Base-by-base conservation (phyloP, 2,888 invertebrate genomes). In the Alentia gelatinosa region DNA sequence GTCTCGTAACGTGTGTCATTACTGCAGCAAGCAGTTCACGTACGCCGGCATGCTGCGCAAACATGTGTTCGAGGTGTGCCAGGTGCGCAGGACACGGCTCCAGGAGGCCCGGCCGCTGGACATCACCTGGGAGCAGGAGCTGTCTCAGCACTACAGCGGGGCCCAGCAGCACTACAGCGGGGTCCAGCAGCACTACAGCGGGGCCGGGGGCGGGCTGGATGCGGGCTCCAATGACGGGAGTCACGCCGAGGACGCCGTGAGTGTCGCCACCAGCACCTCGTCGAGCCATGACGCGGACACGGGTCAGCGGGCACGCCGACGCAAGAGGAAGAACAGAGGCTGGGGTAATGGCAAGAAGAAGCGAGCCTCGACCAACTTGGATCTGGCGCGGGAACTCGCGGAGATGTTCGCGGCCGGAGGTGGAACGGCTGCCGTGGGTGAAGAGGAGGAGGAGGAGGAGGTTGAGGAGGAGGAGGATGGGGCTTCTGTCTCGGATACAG, bases 1-100 rank as follows among this genome's bases (percentile, higher is more conserved):
- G 5, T 91, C 15, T 33, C 92, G 92, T 68, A 91, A 92, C 91
- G 83, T 92, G 89, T 96, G 96, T 92, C 94, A 94, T 35, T 95
- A 96, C 92, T 96, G 96, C 91, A 91, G 92, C 42, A 94, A 94
- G 68, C 94, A 94, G 40, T 96, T 96, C 93, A 95, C 95, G 4
- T 96, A 96, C 92, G 92, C 94, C 35, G 95, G 95, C 90, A 95
- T 95, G 91, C 93, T 96, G 42, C 94, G 94, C 39, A 96, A 96
- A 91, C 96, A 96, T 92, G 94, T 95, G 89, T 93, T 93, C 39
- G 95, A 95, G 74, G 94, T 95, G 83, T 96, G 96, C 92, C 92
- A 93, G 5, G 94, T 94, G 33, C 94, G 95, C 88, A 94, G 94
- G 89, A 92, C 94, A 5, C 92, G 74, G 40, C 89, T 56, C 91